A percentile compares a stretch with the other conserved stretches of the same genome.
Evolutionary conservation across 2,797 vertebrate species (phyloP).

Genomic region (Carcharodon carcharias): DNA sequence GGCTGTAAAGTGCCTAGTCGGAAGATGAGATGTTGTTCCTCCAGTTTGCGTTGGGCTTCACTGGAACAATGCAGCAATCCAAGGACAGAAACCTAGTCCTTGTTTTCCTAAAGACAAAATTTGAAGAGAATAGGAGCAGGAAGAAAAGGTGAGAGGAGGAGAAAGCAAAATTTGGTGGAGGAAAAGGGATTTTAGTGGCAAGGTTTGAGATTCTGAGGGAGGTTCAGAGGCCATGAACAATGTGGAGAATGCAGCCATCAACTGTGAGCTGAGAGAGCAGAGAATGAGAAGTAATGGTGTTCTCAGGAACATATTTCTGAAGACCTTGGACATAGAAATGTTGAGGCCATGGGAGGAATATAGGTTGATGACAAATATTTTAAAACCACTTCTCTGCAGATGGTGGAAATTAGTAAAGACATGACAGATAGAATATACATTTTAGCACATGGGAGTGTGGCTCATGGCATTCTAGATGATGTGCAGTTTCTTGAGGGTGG

Average conservation of each 20-base stretch:
- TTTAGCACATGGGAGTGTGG: background rate
- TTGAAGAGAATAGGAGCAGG: background rate
- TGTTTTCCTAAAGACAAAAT: background rate
- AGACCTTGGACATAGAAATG: background rate
- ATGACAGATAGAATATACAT: background rate
- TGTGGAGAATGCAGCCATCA: background rate
- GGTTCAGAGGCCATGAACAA: background rate
- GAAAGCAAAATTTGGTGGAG: background rate
- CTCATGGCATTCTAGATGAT: background rate
- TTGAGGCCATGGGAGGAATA: background rate
- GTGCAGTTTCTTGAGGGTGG: background rate
- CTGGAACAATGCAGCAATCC: no score
- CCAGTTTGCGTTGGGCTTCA: no score
- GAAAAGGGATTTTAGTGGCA: background rate
- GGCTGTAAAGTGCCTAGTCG: no score
- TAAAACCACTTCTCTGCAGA: background rate
- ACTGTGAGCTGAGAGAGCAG: background rate
- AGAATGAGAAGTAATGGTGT: background rate
- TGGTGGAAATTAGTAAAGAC: background rate
- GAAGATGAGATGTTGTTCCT: no score
- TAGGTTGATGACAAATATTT: background rate
- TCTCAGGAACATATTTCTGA: background rate
- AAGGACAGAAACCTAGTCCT: no score
- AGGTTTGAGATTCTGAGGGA: background rate
- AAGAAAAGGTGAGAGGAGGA: background rate